Conservation (phyloP, 2,113 vertebrate species). For the Petroica traversi region DNA sequence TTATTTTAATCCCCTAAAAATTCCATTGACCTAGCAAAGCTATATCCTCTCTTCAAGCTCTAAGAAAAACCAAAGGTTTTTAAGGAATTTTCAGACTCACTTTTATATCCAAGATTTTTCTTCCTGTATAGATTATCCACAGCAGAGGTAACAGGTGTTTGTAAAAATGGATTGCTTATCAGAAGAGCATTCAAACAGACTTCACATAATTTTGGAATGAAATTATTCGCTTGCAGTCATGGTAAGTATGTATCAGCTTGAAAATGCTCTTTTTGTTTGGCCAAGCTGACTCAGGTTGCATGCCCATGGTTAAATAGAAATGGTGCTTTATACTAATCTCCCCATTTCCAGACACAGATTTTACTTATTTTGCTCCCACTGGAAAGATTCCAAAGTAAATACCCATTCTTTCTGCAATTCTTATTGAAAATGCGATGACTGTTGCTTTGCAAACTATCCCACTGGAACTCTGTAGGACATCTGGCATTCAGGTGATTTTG, state of each 20-base stretch:
- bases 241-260: background rate
- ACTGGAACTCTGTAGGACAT: background rate
- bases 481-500: conserved; percentile 7
- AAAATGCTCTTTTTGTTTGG: background rate
- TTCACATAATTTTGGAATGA: background rate
- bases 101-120: background rate
- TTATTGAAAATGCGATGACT: background rate
- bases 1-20: background rate
- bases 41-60: background rate
- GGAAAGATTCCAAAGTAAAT: conserved; percentile 19
- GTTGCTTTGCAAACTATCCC: background rate
- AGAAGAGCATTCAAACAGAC: background rate
- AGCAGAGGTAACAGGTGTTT: background rate
- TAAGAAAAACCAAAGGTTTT: background rate
- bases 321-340: background rate
- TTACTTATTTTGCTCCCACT: background rate
- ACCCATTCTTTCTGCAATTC: background rate
- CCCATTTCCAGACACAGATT: background rate
- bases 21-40: background rate
- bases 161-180: background rate
- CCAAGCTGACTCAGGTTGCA: background rate
- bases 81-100: background rate
- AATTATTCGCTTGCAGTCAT: background rate
- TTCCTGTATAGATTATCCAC: background rate
- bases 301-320: background rate